Evolutionary conservation across 2,888 invertebrate species (phyloP).

Genomic region (Trachelus stipa): DNA sequence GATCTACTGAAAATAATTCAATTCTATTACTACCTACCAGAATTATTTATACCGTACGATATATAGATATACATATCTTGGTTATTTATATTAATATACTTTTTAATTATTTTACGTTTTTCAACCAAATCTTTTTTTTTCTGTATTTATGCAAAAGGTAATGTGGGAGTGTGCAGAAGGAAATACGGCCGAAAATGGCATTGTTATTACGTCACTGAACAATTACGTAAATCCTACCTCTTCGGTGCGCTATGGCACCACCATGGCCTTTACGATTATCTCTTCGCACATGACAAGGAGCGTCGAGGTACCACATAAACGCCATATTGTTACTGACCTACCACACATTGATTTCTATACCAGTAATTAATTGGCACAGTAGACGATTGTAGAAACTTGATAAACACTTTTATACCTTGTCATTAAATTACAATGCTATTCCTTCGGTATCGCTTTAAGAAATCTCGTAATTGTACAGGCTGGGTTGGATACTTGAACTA

Average conservation of each 20-base stretch:
- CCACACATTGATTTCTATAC: not conserved
- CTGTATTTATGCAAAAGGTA: slow-evolving; percentile 13
- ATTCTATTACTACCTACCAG: not conserved
- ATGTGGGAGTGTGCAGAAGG: slow-evolving; percentile 26
- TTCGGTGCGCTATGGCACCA: slow-evolving; percentile 35
- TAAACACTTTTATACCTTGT: not conserved
- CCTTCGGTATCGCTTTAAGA: not conserved
- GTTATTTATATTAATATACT: not conserved
- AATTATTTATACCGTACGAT: no score
- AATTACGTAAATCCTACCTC: slow-evolving; percentile 26
- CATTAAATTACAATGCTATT: not conserved
- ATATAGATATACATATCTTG: not conserved
- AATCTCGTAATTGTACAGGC: not conserved
- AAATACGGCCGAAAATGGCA: slow-evolving; percentile 11
- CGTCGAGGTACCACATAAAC: slow-evolving; percentile 19
- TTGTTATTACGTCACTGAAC: slow-evolving; percentile 25
- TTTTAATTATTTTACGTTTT: no score
- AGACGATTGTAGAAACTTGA: not conserved
- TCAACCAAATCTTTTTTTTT: not conserved
- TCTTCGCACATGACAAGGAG: slow-evolving; percentile 27
- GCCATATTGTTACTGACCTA: not conserved
- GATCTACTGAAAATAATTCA: not conserved
- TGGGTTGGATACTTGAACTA: not conserved
- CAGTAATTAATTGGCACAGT: not conserved
- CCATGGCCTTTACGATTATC: slow-evolving; percentile 33